Base-by-base conservation (phyloP, 1,140 invertebrate species). In the Caenorhabditis inopinata region DNA sequence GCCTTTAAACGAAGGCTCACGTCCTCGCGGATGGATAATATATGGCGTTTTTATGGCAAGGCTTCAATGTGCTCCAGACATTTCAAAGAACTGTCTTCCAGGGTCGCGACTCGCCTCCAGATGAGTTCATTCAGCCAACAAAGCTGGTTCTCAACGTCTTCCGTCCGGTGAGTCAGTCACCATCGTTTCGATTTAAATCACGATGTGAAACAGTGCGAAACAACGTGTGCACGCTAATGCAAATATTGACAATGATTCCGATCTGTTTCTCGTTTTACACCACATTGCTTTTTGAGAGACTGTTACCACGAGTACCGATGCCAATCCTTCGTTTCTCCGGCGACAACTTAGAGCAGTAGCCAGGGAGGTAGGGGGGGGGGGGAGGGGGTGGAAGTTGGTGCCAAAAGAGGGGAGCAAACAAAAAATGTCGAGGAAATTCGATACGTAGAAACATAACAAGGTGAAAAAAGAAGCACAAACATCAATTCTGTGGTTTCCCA, bases 101-200 rank as follows among this genome's bases (percentile, higher is more conserved):
- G 27, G 78, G 78, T 25, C 53, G 62, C 25, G 42, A 79, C 35
- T 68, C 78, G 16, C 78, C 78, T 12, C 78, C 78, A 29, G 62
- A 74, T 45, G 78, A 79, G 62, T 79, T 79, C 78, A 79, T 79
- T 25, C 38, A 79, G 46, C 78, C 78, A 23, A 68, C 78, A n/a
- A 79, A 74, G 73, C 29, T 79, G 21, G 58, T 58, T 21, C 27
- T 79, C 18, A 79, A 79, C 68, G 78, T 79, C 68, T 79, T 79
- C 48, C 45, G 58, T 21, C 78, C 78, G 42, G 78, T 79, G 49
- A 74, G 78, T 75, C 38, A 77, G n/a, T 79, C 18, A n/a, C 16
- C 27, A 0, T 51, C 21, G 16, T 53, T 27, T 25, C 9, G 9
- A 11, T 11, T 27, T 53, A 4, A 16, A 16, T 4, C 6, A 12